Conservation (phyloP, 2,113 vertebrate genomes). For the Tachuris rubrigastra region DNA sequence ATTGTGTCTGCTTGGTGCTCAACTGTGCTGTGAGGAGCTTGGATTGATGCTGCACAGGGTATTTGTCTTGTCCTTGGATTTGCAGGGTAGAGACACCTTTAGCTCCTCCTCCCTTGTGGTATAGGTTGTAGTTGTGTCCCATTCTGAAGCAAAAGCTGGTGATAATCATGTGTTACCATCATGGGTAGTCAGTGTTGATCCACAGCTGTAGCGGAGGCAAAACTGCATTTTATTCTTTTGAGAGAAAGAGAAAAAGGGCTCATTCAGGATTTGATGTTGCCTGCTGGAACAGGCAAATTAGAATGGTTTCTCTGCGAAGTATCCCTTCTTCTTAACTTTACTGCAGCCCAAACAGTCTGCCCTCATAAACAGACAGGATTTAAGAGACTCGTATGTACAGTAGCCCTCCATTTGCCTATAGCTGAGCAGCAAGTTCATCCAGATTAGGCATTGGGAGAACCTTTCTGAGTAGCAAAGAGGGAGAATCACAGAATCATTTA, state of each 20-base stretch:
- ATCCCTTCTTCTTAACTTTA: not conserved
- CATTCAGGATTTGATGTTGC: not conserved
- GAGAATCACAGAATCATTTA: not conserved
- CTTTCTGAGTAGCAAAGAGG: not conserved
- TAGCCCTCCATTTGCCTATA: not conserved
- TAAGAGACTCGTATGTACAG: not conserved
- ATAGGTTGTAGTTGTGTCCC: not conserved
- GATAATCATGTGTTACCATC: not conserved
- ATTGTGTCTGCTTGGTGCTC: not conserved
- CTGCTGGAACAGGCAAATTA: not conserved
- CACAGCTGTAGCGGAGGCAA: not conserved
- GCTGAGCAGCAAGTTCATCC: not conserved
- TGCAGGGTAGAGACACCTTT: not conserved
- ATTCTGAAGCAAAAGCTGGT: not conserved
- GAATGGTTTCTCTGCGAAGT: not conserved
- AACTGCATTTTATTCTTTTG: not conserved
- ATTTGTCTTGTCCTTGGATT: not conserved
- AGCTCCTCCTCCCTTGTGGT: not conserved
- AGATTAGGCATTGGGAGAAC: not conserved
- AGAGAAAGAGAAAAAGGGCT: not conserved
- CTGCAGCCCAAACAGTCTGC: not conserved
- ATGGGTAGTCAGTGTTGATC: not conserved
- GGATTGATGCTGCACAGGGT: not conserved
- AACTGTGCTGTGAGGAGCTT: not conserved
- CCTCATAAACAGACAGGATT: not conserved